phyloP scores from a whole-genome alignment of 2,888 invertebrate species.

The Agrotis clavis region DNA sequence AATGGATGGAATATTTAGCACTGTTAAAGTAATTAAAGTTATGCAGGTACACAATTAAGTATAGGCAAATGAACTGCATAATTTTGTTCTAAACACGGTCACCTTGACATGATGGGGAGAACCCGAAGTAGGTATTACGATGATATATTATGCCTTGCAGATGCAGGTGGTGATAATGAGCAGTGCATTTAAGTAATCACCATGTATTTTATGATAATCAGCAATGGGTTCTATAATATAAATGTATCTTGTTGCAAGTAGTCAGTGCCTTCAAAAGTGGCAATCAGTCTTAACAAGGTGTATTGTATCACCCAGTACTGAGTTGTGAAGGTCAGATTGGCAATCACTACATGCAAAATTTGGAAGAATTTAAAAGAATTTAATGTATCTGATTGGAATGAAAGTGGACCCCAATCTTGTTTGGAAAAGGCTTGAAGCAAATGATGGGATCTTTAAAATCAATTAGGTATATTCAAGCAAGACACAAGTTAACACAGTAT shows the following conservation, averaged over 20 bases:
- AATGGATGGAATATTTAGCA: conserved; percentile 39
- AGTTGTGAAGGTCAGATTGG: too few species aligned
- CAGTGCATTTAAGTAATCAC: not conserved
- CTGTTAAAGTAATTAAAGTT: conserved; percentile 30
- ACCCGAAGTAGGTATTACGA: conserved; percentile 12
- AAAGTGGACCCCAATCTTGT: too few species aligned
- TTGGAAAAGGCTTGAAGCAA: too few species aligned
- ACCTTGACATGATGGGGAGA: conserved; percentile 62
- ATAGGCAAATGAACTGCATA: conserved; percentile 58
- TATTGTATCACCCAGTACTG: too few species aligned
- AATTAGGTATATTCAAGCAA: not conserved
- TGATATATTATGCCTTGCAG: conserved; percentile 16
- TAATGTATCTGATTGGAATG: too few species aligned
- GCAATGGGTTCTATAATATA: not conserved
- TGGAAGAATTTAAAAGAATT: too few species aligned
- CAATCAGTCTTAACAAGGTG: too few species aligned
- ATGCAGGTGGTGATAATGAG: conserved; percentile 19
- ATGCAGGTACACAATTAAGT: conserved; percentile 54
- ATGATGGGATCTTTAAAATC: too few species aligned
- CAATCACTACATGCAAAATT: too few species aligned
- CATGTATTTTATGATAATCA: not conserved
- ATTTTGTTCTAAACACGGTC: conserved; percentile 53
- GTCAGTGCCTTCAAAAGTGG: too few species aligned
- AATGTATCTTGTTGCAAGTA: too few species aligned
- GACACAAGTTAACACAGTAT: not conserved